phyloP scores from a whole-genome alignment of 2,113 vertebrate genomes.

The Candoia aspera region DNA sequence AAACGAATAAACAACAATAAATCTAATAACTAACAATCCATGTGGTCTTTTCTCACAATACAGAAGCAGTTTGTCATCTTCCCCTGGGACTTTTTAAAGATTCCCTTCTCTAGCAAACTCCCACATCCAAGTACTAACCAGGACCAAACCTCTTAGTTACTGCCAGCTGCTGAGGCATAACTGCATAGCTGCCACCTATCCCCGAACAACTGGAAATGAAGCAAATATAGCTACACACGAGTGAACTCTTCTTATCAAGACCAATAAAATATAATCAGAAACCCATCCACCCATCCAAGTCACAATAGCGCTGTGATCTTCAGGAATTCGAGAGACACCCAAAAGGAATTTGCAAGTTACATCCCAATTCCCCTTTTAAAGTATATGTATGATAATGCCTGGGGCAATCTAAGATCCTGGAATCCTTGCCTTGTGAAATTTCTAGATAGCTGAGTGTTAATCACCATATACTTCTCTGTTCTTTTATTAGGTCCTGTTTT shows the following conservation, averaged over 20 bases:
- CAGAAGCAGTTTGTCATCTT: not conserved
- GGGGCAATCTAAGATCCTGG: not conserved
- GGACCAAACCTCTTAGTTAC: not conserved
- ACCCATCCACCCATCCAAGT: not conserved
- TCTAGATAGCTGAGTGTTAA: not conserved
- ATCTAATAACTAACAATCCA: not conserved
- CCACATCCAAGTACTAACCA: not conserved
- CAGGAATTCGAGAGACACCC: not conserved
- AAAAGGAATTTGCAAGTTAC: not conserved
- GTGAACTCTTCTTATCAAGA: not conserved
- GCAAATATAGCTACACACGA: not conserved
- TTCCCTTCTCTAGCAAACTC: not conserved
- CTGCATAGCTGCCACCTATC: not conserved
- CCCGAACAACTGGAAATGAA: not conserved
- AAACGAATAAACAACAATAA: no score
- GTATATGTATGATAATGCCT: not conserved
- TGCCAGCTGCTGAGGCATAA: not conserved
- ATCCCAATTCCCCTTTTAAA: not conserved
- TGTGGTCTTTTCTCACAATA: not conserved
- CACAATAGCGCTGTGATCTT: not conserved
- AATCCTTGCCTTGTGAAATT: not conserved
- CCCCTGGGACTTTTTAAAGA: not conserved
- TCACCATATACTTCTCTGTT: not conserved
- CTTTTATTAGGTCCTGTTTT: not conserved
- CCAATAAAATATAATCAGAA: not conserved